Evolutionary conservation across 2,888 invertebrate species (phyloP).

Genomic region (Campoplex capitator): DNA sequence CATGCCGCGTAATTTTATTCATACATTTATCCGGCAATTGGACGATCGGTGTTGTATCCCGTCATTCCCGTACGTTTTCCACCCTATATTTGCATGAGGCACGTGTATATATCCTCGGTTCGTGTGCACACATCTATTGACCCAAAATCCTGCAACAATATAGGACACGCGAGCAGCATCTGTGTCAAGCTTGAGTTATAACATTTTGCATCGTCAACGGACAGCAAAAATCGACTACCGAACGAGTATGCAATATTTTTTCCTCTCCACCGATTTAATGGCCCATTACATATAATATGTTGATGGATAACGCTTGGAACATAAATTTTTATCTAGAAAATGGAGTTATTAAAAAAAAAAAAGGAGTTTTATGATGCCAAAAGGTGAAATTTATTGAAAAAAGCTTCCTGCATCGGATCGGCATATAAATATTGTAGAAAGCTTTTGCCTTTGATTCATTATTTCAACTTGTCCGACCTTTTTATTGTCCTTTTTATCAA

Average conservation of each 20-base stretch:
- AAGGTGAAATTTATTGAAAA: not conserved
- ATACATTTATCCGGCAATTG: conserved; percentile 54
- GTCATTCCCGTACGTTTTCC: conserved; percentile 22
- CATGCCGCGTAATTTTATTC: conserved; percentile 55
- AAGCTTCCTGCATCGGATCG: not conserved
- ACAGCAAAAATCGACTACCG: conserved; percentile 3
- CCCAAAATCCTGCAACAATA: conserved; percentile 39
- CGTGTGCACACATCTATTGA: conserved; percentile 18
- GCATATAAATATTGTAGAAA: not conserved
- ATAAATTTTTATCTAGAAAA: not conserved
- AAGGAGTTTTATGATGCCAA: not conserved
- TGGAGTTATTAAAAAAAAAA: not conserved
- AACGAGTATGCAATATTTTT: not conserved
- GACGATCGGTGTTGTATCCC: conserved; percentile 21
- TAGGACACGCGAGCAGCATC: conserved; percentile 6
- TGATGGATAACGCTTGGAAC: conserved; percentile 1
- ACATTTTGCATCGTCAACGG: conserved; percentile 18
- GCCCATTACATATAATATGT: conserved; percentile 7
- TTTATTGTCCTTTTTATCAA: not conserved
- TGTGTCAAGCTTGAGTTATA: conserved; percentile 14
- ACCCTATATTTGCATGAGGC: conserved; percentile 41
- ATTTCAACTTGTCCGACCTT: not conserved
- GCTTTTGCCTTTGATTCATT: not conserved
- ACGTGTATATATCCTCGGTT: conserved; percentile 13
- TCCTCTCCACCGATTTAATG: not conserved